These are phyloP conservation scores for Ligdia adustata DNA, from an alignment of 2,888 invertebrate genomes.

Conservation along the genomic window DNA sequence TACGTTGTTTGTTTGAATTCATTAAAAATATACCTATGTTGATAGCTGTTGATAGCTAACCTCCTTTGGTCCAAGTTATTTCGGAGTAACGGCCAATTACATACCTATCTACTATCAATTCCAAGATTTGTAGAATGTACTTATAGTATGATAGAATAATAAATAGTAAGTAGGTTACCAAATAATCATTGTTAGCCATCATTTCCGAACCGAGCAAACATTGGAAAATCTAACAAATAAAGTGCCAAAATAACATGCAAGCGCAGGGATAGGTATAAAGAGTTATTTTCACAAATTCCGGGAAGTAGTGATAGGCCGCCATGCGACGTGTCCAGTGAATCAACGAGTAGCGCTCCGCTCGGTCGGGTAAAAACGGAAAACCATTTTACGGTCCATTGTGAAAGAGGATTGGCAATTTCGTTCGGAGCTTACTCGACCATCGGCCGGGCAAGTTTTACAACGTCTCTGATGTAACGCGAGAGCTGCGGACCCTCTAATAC, in stretches of 20 bases:
- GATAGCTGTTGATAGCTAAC: no score
- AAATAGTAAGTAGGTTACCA: no score
- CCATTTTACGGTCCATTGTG: constrained; percentile 84
- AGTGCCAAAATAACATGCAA: constrained; percentile 35
- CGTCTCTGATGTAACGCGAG: constrained; percentile 74
- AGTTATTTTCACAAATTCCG: constrained; percentile 74
- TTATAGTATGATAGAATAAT: no score
- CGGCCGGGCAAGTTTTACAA: constrained; percentile 77
- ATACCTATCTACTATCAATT: no score
- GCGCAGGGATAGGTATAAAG: constrained; percentile 56
- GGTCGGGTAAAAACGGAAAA: constrained; percentile 82
- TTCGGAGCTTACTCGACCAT: constrained; percentile 78
- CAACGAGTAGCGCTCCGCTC: constrained; percentile 78
- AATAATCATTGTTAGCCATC: no score
- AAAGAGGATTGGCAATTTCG: constrained; percentile 83
- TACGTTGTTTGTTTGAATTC: no score
- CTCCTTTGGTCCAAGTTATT: no score
- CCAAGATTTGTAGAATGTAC: no score
- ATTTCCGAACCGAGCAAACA: constrained; percentile 6
- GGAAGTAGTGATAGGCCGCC: constrained; percentile 73
- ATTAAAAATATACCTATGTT: no score
- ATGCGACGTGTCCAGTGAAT: constrained; percentile 80
- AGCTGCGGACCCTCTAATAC: constrained; percentile 60
- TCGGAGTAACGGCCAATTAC: no score
- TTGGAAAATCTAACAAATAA: constrained; percentile 16